Percentiles rank a stretch among this genome's conserved stretches.
phyloP scores from a whole-genome alignment of 2,797 vertebrate genomes.

The Halcyon badia region DNA sequence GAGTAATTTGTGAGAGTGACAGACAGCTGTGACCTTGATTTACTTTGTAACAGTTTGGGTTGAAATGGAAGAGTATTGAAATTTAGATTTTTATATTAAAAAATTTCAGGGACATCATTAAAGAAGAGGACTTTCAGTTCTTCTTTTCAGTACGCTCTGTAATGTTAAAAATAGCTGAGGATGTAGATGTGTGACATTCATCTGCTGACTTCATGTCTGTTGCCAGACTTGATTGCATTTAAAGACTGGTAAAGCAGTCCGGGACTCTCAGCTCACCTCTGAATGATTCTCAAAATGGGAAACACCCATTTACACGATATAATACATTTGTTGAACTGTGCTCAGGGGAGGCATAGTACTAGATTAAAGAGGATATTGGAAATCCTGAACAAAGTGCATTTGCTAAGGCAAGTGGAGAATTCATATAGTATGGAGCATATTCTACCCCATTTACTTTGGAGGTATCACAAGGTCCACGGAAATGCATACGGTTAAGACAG shows the following conservation, averaged over 20 bases:
- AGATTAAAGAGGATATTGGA: neutral
- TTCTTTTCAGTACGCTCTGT: neutral
- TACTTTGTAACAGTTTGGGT: conserved; percentile 29
- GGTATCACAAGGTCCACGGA: neutral
- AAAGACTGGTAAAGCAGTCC: neutral
- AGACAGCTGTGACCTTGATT: conserved; percentile 34
- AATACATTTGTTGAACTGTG: neutral
- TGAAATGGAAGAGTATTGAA: conserved; percentile 17
- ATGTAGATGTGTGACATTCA: conserved; percentile 8
- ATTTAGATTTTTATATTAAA: rapidly evolving
- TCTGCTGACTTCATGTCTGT: neutral
- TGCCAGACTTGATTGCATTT: neutral
- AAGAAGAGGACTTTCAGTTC: conserved; percentile 10
- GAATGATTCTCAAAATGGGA: neutral
- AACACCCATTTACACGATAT: neutral
- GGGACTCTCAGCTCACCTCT: neutral
- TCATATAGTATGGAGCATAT: neutral
- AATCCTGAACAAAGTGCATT: neutral
- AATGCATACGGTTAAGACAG: neutral
- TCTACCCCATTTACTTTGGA: conserved; percentile 16
- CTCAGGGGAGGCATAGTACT: neutral
- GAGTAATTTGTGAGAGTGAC: conserved; percentile 40
- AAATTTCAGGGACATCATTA: conserved; percentile 29
- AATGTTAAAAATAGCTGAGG: conserved; percentile 45
- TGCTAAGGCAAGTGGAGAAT: conserved; percentile 11